Evolutionary conservation across 2,888 invertebrate genomes (phyloP), one percentile per base, ranked within the genome.

Genomic region (Orchestes rusci): DNA sequence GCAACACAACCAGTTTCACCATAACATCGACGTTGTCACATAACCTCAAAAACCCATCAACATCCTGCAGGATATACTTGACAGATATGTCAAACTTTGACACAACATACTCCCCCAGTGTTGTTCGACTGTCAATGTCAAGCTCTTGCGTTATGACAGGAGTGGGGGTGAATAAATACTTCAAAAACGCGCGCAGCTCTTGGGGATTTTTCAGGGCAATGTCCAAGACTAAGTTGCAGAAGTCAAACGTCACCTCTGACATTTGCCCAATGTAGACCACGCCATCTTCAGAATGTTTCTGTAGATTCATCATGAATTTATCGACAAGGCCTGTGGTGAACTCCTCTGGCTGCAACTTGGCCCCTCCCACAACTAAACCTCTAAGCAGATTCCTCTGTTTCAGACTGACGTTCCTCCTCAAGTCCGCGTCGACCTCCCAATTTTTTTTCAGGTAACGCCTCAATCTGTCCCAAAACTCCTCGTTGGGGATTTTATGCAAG

Each of bases 31-130:
- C 12, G 45, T 36, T 32, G 43, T 39, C 29, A 59, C 20, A 50
- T 18, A 23, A 16, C 2, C 20, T 28, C 31, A 48, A 16, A 27
- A 63, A 62, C 18, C 29, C 16, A 15, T 56, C 52, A 42, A 60
- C 59, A 38, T 62, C 52, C 20, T 50, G 40, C n/a, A 60, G 3
- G 2, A 66, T 43, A 34, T 45, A 45, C 10, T 56, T 52, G 2
- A 63, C 45, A 3, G 64, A 34, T 2, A 53, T 48, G 10, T 59
- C 55, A 46, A 66, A 67, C 16, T 48, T 56, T 16, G 52, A 47
- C 20, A 64, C 46, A 16, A 66, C 53, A 45, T 60, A 66, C 10
- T 51, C 39, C 4, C 65, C 65, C 41, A 59, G 56, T 18, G 42
- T 39, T 3, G 57, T 38, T 28, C 56, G 52, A 18, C 53, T 49